Evolutionary conservation across 1,140 invertebrate genomes (phyloP), one percentile per base, ranked within the genome.

Genomic region (Drosophila melanogaster): DNA sequence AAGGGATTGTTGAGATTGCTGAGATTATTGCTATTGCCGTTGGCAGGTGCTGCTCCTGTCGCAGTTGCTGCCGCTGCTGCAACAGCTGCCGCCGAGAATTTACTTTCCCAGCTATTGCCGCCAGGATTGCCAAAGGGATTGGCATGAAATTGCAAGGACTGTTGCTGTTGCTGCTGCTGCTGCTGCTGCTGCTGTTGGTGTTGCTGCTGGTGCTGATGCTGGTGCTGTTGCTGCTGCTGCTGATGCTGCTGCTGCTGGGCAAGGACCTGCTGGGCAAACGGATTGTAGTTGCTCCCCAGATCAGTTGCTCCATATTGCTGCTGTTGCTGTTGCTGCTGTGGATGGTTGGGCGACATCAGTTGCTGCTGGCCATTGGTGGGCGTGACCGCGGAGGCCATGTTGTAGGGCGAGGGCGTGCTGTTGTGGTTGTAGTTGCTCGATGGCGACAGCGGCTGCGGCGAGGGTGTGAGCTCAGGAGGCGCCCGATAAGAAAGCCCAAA

Each of bases 1-100:
- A 92, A 92, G 54, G 85, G 79, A 77, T 90, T 90, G 49, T 77
- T 90, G 90, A 92, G 89, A 92, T 91, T 91, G 46, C 79, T 79
- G 49, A 86, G 66, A 67, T 89, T 78, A 62, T 85, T 85, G 61
- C 79, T 77, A 55, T 81, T 87, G 56, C 53, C 37, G 24, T 75
- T 79, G 59, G 43, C 67, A 15, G 61, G 47, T 2, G 65, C 66
- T 37, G 78, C 61, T 35, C 65, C 49, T 35, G 72, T 50, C 15
- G 74, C 47, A 11, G 65, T 61, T 14, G 65, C 61, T 11, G 80
- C 72, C 60, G 76, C 74, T 43, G 74, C 74, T 15, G 80, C 56
- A n/a, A 62, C 80, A 15, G 80, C 56, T 40, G 59, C 59, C 1
- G 56, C 77, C 33, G 85, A 64, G 71, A 90, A 91, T 54, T 91